Evolutionary conservation across 2,113 vertebrate species (phyloP), one percentile per base, ranked within the genome.

Genomic region (Lagenorhynchus albirostris): DNA sequence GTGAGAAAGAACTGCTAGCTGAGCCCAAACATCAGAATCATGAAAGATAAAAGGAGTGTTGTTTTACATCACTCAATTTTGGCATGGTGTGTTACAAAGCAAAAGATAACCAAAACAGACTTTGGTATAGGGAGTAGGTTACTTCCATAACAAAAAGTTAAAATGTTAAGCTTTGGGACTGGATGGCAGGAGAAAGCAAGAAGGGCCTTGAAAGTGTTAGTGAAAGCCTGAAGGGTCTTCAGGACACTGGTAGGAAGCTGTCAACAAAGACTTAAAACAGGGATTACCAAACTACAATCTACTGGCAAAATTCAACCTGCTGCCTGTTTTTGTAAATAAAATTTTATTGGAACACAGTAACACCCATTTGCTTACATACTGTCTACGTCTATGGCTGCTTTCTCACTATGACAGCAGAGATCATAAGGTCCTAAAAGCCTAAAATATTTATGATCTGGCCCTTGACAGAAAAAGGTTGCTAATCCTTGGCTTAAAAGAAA

Each of bases 191-290:
- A 68, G 11, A 82, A 94, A 93, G 62, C 50, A 60, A 89, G 65
- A 85, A 77, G 23, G 8, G 26, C 26, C 90, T 31, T 85, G 31
- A 80, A 67, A 71, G n/a, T 63, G 2, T 62, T 74, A 67, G 33
- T 68, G 29, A 84, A 77, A 63, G 38, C 21, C 86, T 79, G 12
- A 85, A 86, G 36, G 44, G 8, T 44, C 70, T 79, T 74, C 53
- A 70, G 26, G 6, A 71, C 41, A 65, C 41, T 76, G 13, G 44
- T 71, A 91, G 58, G 81, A 91, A 93, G 31, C 17, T 73, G 26
- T 89, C 62, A 38, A 50, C 58, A 73, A 90, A 86, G 47, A 85
- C 60, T 89, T 82, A 83, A 91, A 94, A 93, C 25, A 76, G 77
- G 47, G 41, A 12, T 89, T n/a, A 81, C 50, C 62, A 80, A 88